Evolutionary conservation across 2,113 vertebrate genomes (phyloP).

Genomic region (Pandion haliaetus): DNA sequence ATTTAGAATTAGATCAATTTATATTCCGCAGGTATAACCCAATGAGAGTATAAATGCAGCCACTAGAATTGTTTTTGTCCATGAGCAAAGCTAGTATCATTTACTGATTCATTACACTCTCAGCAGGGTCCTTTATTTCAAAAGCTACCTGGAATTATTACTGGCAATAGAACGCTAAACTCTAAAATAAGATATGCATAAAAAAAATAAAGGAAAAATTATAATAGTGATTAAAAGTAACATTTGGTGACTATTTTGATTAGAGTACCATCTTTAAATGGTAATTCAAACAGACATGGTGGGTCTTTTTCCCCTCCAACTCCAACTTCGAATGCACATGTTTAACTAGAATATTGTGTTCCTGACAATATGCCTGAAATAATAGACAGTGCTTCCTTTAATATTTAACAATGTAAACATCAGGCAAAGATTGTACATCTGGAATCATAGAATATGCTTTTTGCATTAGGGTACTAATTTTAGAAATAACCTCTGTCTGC

Average conservation of each 20-base stretch:
- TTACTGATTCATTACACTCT: conserved; percentile 75
- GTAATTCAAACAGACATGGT: neutral
- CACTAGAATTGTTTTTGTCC: conserved; percentile 48
- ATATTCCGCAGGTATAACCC: conserved; percentile 46
- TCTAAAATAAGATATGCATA: conserved; percentile 47
- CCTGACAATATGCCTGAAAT: conserved; percentile 37
- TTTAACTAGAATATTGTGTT: neutral
- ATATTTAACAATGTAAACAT: conserved; percentile 17
- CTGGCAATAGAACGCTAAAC: conserved; percentile 17
- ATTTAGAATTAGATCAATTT: conserved; percentile 68
- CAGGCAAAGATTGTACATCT: neutral
- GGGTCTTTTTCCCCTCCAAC: neutral
- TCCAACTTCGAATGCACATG: neutral
- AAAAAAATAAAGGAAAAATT: conserved; percentile 19
- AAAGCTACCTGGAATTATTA: conserved; percentile 67
- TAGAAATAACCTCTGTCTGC: conserved; percentile 53
- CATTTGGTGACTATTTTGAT: neutral
- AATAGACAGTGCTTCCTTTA: neutral
- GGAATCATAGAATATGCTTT: neutral
- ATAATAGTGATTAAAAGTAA: conserved; percentile 30
- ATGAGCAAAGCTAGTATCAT: conserved; percentile 24
- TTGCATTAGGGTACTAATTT: conserved; percentile 60
- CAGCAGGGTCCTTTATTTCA: conserved; percentile 54
- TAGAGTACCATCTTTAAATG: neutral
- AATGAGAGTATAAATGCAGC: neutral